A percentile compares a stretch with the other conserved stretches of the same genome.
phyloP scores from a whole-genome alignment of 30 jellyfish, hydroid and myxozoan species.

The Pseudorhiza aurosa region DNA sequence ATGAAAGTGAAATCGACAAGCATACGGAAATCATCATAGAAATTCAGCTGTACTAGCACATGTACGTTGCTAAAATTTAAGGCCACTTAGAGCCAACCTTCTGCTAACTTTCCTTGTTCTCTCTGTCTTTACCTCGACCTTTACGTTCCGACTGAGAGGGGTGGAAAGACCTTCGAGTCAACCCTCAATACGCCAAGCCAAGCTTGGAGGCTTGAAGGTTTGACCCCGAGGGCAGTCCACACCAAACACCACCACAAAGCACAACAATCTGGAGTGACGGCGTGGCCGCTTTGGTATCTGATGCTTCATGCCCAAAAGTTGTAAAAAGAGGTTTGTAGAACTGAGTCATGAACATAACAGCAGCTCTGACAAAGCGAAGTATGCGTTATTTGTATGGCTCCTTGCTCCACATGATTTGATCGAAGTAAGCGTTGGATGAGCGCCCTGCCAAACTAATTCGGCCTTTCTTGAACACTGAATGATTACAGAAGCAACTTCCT shows the following conservation, averaged over 20 bases:
- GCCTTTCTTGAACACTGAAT: slow-evolving; percentile 13
- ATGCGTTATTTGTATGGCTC: slow-evolving; percentile 76
- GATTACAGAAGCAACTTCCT: not conserved
- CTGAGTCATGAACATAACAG: slow-evolving; percentile 73
- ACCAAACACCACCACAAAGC: slow-evolving; percentile 80
- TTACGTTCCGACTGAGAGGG: not conserved
- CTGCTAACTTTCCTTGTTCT: no score
- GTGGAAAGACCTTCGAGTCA: slow-evolving; percentile 19
- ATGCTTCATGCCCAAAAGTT: slow-evolving; percentile 57
- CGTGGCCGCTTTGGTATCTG: slow-evolving; percentile 73
- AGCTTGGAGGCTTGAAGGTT: slow-evolving; percentile 40
- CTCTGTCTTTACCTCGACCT: no score
- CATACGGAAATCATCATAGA: no score
- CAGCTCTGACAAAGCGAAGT: slow-evolving; percentile 60
- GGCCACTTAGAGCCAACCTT: no score
- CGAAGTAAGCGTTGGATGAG: slow-evolving; percentile 53
- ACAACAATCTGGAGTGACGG: slow-evolving; percentile 47
- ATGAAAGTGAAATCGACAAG: no score
- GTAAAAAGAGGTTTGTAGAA: slow-evolving; percentile 21
- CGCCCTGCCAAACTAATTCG: not conserved
- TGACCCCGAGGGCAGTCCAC: slow-evolving; percentile 69
- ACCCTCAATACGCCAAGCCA: slow-evolving; percentile 37
- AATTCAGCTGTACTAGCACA: no score
- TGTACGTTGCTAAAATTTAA: no score
- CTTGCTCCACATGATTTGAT: slow-evolving; percentile 44